A percentile compares a stretch with the other conserved stretches of the same genome.
Conservation (phyloP, 53 echinoderm and acorn worm genomes). For the Glandiceps talaboti region DNA sequence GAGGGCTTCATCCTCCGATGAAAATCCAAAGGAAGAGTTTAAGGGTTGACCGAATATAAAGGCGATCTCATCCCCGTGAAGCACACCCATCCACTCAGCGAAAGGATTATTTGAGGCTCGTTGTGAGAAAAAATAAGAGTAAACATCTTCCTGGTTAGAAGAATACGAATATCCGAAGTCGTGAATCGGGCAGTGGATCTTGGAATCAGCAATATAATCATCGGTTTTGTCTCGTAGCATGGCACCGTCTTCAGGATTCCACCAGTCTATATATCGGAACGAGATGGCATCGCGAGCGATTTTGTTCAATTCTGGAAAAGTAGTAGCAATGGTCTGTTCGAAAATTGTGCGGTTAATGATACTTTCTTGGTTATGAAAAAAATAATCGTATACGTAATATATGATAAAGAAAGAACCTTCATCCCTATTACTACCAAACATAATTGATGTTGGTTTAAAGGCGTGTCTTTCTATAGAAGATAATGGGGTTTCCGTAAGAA, state of each 20-base stretch:
- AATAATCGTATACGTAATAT: slow-evolving; percentile 38
- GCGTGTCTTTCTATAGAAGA: slow-evolving; percentile 47
- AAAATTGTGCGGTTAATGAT: background rate
- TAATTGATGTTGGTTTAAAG: slow-evolving; percentile 56
- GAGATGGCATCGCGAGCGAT: background rate
- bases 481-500: slow-evolving; percentile 59
- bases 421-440: slow-evolving; percentile 76
- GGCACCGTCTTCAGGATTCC: background rate
- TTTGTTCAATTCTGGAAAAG: background rate
- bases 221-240: background rate
- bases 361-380: background rate
- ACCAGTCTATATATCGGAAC: background rate
- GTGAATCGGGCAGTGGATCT: background rate
- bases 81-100: slow-evolving; percentile 94
- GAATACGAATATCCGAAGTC: background rate
- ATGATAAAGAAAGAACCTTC: slow-evolving; percentile 77
- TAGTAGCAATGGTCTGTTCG: background rate
- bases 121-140: slow-evolving; percentile 60
- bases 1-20: slow-evolving; percentile 41
- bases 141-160: slow-evolving; percentile 10
- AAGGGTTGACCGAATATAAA: slow-evolving; percentile 80
- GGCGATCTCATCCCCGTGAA: slow-evolving; percentile 90
- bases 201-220: background rate
- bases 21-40: slow-evolving; percentile 34
- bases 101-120: slow-evolving; percentile 58